Evolutionary conservation across 2,113 vertebrate genomes (phyloP).

Genomic region (Urocynchramus pylzowi): DNA sequence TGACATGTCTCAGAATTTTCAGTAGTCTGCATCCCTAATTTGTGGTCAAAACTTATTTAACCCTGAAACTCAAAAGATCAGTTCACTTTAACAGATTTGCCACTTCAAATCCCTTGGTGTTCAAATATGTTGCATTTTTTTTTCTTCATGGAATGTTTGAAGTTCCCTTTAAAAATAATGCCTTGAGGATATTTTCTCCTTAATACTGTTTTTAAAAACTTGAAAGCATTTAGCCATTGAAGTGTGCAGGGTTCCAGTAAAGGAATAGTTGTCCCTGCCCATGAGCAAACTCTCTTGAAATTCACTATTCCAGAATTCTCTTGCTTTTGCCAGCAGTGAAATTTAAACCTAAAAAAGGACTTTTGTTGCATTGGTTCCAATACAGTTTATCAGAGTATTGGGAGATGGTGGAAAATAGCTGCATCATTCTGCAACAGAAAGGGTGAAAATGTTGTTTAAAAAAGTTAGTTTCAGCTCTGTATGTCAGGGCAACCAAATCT

Average conservation of each 20-base stretch:
- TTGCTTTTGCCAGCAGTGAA: neutral
- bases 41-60: slow-evolving; percentile 42
- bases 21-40: slow-evolving; percentile 2
- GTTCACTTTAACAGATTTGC: slow-evolving; percentile 56
- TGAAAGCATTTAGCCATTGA: slow-evolving; percentile 75
- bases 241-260: slow-evolving; percentile 67
- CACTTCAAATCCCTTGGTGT: slow-evolving; percentile 59
- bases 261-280: slow-evolving; percentile 61
- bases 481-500: slow-evolving; percentile 20
- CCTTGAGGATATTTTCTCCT: slow-evolving; percentile 76
- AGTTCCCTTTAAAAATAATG: slow-evolving; percentile 77
- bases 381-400: neutral
- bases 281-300: slow-evolving; percentile 34
- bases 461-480: neutral
- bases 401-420: neutral
- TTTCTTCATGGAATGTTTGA: slow-evolving; percentile 62
- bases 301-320: slow-evolving; percentile 4
- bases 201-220: slow-evolving; percentile 75
- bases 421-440: slow-evolving; percentile 19
- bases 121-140: slow-evolving; percentile 59
- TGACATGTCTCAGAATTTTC: slow-evolving; percentile 40
- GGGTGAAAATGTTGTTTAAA: neutral
- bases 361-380: neutral
- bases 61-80: slow-evolving; percentile 48
- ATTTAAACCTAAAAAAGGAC: slow-evolving; percentile 20